Conservation (phyloP, 2,113 vertebrate genomes). For the Pseudorasbora parva region DNA sequence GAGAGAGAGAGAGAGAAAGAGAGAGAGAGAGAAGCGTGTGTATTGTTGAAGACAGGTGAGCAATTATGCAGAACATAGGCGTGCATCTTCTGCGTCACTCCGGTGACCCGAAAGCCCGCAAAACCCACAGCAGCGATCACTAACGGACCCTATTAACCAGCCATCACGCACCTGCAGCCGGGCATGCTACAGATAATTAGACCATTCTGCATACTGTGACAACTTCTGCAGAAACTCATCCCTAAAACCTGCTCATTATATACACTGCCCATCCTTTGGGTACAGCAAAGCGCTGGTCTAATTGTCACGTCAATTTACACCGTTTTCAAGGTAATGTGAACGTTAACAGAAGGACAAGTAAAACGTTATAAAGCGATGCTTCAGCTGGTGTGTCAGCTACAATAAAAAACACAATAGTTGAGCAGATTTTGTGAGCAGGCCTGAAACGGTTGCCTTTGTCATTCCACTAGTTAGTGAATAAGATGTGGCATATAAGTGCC, state of each 20-base stretch:
- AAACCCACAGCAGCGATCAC: not conserved
- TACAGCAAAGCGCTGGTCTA: not conserved
- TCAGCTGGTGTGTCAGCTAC: not conserved
- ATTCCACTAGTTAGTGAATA: not conserved
- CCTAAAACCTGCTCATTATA: constrained; percentile 35
- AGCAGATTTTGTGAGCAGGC: not conserved
- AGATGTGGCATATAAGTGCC: too few species aligned
- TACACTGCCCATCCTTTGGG: constrained; percentile 23
- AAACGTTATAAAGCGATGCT: constrained; percentile 10
- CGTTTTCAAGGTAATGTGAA: constrained; percentile 35
- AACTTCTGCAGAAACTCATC: constrained; percentile 31
- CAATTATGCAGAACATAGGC: constrained; percentile 10
- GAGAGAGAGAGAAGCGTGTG: too few species aligned
- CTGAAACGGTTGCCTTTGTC: not conserved
- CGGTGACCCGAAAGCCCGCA: not conserved
- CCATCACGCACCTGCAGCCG: constrained; percentile 34
- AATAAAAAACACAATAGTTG: not conserved
- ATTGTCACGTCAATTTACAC: constrained; percentile 40
- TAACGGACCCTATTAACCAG: constrained; percentile 23
- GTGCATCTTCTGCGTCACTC: not conserved
- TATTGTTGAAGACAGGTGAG: constrained; percentile 11
- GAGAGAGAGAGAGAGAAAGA: too few species aligned
- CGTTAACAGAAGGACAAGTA: constrained; percentile 28
- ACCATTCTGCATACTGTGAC: constrained; percentile 62
- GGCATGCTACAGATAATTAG: constrained; percentile 66